A percentile compares a stretch with the other conserved stretches of the same genome.
Conservation (phyloP, 37 sponge, comb jelly and placozoan species). For the Geodia barretti region DNA sequence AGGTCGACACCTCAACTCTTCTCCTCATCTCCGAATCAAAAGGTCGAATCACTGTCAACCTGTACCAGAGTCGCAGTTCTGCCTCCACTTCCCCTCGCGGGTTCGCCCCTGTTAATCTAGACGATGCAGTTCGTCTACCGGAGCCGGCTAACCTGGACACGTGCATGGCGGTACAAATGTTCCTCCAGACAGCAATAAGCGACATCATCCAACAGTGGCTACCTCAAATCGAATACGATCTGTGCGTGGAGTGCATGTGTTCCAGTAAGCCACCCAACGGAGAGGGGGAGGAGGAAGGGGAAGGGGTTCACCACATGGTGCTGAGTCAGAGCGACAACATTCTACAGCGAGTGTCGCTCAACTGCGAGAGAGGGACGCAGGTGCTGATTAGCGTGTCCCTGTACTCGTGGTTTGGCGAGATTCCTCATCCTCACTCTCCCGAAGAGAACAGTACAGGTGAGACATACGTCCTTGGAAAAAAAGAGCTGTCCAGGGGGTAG, state of each 20-base stretch:
- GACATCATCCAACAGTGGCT: constrained; percentile 70
- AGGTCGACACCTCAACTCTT: constrained; percentile 21
- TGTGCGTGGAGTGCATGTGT: constrained; percentile 53
- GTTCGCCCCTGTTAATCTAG: background rate
- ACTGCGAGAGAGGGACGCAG: constrained; percentile 62
- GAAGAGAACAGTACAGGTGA: background rate
- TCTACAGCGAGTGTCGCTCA: constrained; percentile 21
- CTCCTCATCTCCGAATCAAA: constrained; percentile 19
- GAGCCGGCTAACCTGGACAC: constrained; percentile 24
- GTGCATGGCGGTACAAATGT: constrained; percentile 71
- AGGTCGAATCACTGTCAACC: constrained; percentile 25
- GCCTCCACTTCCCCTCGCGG: background rate
- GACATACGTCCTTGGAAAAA: too few relatives aligned
- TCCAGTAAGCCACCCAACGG: background rate
- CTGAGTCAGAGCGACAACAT: constrained; percentile 39
- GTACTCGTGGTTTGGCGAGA: constrained; percentile 63
- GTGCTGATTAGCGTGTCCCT: constrained; percentile 34
- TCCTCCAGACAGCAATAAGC: constrained; percentile 55
- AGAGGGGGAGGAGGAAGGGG: background rate
- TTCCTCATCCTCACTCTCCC: background rate
- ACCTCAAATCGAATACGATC: constrained; percentile 57
- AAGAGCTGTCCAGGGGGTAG: too few relatives aligned
- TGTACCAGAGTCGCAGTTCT: constrained; percentile 24
- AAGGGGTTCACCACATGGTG: constrained; percentile 26
- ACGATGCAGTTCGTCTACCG: background rate